Percentiles rank a stretch among this genome's conserved stretches.
Evolutionary conservation across 2,888 invertebrate species (phyloP).

Genomic region (Xylophagus ater): DNA sequence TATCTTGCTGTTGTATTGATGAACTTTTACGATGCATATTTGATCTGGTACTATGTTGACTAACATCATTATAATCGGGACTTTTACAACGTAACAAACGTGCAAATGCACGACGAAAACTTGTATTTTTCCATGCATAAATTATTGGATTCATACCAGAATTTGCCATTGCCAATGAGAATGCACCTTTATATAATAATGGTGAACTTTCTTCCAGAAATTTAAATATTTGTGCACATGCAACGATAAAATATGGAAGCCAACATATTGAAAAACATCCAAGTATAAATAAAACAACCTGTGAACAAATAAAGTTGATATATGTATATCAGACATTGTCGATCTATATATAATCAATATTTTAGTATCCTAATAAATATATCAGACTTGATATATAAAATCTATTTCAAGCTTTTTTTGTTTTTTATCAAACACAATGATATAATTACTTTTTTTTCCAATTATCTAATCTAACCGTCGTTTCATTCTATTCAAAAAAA

Average conservation of each 20-base stretch:
- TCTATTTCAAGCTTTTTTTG: too few relatives aligned
- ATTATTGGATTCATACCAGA: conserved; percentile 73
- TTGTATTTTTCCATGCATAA: conserved; percentile 76
- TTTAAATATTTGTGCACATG: conserved; percentile 49
- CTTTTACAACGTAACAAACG: conserved; percentile 54
- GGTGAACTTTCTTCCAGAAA: conserved; percentile 43
- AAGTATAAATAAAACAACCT: conserved; percentile 66
- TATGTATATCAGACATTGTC: too few relatives aligned
- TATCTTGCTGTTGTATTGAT: conserved; percentile 17
- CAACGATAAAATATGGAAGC: conserved; percentile 66
- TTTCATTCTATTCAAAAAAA: too few relatives aligned
- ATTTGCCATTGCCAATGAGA: conserved; percentile 65
- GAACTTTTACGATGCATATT: conserved; percentile 19
- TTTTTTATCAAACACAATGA: too few relatives aligned
- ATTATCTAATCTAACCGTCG: too few relatives aligned
- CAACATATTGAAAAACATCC: conserved; percentile 73
- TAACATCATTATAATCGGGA: conserved; percentile 45
- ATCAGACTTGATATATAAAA: too few relatives aligned
- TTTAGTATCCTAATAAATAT: too few relatives aligned
- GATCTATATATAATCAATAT: too few relatives aligned
- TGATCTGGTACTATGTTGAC: conserved; percentile 20
- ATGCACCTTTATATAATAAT: conserved; percentile 51
- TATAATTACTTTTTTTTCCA: too few relatives aligned
- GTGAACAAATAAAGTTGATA: conserved; percentile 31
- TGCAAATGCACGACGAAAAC: conserved; percentile 61